Evolutionary conservation across 2,888 invertebrate genomes (phyloP).

Genomic region (Tetheella fluctuosa): DNA sequence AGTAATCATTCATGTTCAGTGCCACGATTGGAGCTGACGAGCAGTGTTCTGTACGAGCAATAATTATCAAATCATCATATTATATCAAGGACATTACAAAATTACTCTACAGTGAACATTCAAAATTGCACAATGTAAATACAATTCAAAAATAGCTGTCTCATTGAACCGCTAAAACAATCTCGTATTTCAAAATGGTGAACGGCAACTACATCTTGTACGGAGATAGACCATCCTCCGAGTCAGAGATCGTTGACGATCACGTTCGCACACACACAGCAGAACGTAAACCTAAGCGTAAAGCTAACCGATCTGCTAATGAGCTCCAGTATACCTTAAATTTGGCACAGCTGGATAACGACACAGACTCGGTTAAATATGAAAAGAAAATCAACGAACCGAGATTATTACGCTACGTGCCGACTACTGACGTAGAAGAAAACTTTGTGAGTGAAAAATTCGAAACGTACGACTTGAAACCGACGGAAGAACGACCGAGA

Average conservation of each 20-base stretch:
- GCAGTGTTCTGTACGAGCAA: conserved; percentile 29
- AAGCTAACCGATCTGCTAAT: conserved; percentile 63
- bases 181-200: conserved; percentile 64
- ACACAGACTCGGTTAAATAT: conserved; percentile 75
- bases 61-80: conserved; percentile 31
- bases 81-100: conserved; percentile 30
- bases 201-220: conserved; percentile 79
- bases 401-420: conserved; percentile 69
- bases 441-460: conserved; percentile 72
- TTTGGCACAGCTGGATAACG: conserved; percentile 71
- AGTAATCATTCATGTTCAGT: conserved; percentile 53
- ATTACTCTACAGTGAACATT: conserved; percentile 34
- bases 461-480: conserved; percentile 73
- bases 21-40: conserved; percentile 36
- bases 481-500: conserved; percentile 65
- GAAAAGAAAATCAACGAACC: conserved; percentile 78
- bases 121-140: conserved; percentile 46
- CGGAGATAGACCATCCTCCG: conserved; percentile 73
- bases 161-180: conserved; percentile 26
- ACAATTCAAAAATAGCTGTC: conserved; percentile 31
- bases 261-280: conserved; percentile 69
- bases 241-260: conserved; percentile 74
- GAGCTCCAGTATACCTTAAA: conserved; percentile 69
- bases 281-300: conserved; percentile 67
- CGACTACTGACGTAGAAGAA: conserved; percentile 72